Evolutionary conservation across 2,797 vertebrate genomes (phyloP).

Genomic region (Gobionotothen gibberifrons): DNA sequence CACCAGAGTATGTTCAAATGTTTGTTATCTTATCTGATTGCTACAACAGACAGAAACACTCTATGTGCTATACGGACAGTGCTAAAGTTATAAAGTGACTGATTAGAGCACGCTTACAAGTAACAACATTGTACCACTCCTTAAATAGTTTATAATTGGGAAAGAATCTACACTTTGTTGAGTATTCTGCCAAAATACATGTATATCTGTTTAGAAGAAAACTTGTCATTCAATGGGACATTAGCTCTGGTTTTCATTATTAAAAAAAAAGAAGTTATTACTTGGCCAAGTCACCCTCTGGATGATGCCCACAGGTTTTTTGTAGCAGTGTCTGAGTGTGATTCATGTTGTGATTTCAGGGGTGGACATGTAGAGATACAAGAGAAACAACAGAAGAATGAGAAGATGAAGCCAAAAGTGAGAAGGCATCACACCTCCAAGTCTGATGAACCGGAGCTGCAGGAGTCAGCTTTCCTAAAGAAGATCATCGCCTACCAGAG

Average conservation of each 20-base stretch:
- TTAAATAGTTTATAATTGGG: too few relatives aligned
- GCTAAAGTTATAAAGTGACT: neutral
- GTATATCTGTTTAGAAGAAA: neutral
- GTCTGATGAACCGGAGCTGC: slow-evolving; percentile 90
- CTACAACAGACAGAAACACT: neutral
- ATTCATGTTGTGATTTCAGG: slow-evolving; percentile 70
- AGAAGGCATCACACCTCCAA: slow-evolving; percentile 85
- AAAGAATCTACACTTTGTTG: too few relatives aligned
- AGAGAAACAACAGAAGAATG: slow-evolving; percentile 84
- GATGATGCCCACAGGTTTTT: neutral
- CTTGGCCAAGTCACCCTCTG: neutral
- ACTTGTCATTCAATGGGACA: neutral
- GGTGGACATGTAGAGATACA: slow-evolving; percentile 87
- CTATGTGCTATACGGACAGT: neutral
- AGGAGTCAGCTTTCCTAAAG: slow-evolving; percentile 96
- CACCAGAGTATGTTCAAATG: slow-evolving; percentile 87
- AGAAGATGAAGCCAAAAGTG: slow-evolving; percentile 87
- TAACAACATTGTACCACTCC: neutral
- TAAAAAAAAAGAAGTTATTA: neutral
- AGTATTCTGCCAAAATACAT: too few relatives aligned
- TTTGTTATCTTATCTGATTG: neutral
- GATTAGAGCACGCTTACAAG: neutral
- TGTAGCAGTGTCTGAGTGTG: neutral
- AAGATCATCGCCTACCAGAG: slow-evolving; percentile 96
- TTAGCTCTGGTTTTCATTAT: slow-evolving; percentile 1